These are phyloP conservation scores for Xiphias gladius DNA, from an alignment of 2,113 vertebrate species.

Conservation along the genomic window DNA sequence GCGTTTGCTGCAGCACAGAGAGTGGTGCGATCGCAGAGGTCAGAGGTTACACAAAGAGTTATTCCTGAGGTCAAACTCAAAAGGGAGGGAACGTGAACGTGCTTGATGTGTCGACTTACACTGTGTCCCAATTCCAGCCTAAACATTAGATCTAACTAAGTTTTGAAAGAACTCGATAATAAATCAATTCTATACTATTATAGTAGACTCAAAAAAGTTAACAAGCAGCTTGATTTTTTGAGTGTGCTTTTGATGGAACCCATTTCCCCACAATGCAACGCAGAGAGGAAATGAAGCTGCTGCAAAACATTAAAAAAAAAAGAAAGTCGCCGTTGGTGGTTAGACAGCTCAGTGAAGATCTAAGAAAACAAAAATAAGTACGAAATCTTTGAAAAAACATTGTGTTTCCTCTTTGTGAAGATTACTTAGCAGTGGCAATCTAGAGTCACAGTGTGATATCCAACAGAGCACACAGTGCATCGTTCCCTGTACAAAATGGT, in stretches of 20 bases:
- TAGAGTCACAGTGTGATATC: not conserved
- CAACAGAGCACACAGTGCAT: not conserved
- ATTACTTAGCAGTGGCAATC: not conserved
- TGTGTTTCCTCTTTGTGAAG: not conserved
- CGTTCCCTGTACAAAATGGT: not conserved
- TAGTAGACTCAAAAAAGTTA: not conserved
- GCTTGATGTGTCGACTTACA: not conserved
- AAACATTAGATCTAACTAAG: not conserved
- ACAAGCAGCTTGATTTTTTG: not conserved
- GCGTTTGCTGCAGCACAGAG: constrained; percentile 89
- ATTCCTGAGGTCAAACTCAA: not conserved
- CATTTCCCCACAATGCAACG: not conserved
- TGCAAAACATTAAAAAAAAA: not conserved
- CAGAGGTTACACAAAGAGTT: constrained; percentile 10
- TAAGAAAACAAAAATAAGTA: not conserved
- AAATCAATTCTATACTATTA: not conserved
- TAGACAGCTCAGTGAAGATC: not conserved
- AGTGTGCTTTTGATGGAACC: not conserved
- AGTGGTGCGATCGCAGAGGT: constrained; percentile 34
- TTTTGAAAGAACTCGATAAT: not conserved
- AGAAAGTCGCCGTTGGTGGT: not conserved
- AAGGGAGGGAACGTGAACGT: not conserved
- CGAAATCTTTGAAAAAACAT: constrained; percentile 12
- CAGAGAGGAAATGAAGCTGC: constrained; percentile 4
- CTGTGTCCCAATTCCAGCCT: not conserved